These are phyloP conservation scores for Perca flavescens DNA, from an alignment of 2,113 vertebrate species.

Conservation along the genomic window DNA sequence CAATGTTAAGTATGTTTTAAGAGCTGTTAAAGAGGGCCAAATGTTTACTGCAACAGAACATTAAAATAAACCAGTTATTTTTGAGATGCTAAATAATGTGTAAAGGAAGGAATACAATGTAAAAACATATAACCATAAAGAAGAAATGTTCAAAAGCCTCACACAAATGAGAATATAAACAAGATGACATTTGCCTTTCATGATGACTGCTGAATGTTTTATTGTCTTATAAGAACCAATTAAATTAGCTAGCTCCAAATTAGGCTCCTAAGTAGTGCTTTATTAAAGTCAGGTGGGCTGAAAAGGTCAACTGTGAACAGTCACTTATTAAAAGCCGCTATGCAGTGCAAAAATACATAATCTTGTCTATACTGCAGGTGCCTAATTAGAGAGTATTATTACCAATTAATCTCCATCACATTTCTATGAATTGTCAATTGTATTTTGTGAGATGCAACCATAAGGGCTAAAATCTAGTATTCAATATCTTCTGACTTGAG, in stretches of 20 bases:
- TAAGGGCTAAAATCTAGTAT: not conserved
- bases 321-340: constrained; percentile 27
- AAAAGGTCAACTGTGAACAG: constrained; percentile 35
- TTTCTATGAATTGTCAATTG: not conserved
- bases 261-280: constrained; percentile 37
- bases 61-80: not conserved
- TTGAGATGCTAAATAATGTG: not conserved
- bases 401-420: not conserved
- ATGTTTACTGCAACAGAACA: not conserved
- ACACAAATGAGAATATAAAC: not conserved
- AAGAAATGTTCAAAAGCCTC: not conserved
- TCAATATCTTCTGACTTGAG: not conserved
- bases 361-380: not conserved
- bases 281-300: constrained; percentile 33
- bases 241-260: constrained; percentile 17
- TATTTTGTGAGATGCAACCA: not conserved
- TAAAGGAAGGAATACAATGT: not conserved
- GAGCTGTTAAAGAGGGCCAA: not conserved
- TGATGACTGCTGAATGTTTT: constrained; percentile 13
- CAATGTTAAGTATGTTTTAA: not conserved
- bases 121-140: not conserved
- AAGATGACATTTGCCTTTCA: constrained; percentile 33
- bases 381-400: not conserved
- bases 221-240: constrained; percentile 36
- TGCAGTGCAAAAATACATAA: not conserved